phyloP scores from a whole-genome alignment of 2,797 vertebrate species.

The Pipistrellus kuhlii region DNA sequence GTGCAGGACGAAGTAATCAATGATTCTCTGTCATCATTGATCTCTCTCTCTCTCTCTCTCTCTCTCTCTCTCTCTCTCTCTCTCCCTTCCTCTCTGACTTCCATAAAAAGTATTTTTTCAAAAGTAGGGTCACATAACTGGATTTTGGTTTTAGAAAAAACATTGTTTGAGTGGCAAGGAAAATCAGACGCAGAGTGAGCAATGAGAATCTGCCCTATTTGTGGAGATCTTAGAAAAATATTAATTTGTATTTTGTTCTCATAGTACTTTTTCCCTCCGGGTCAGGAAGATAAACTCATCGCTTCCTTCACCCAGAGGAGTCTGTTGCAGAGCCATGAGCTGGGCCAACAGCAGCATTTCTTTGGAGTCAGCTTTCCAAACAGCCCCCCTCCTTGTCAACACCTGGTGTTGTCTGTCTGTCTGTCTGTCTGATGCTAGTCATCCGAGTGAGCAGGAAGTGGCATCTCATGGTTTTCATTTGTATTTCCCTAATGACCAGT shows the following conservation, averaged over 20 bases:
- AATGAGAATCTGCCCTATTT: not conserved
- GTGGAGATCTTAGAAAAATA: slow-evolving; percentile 19
- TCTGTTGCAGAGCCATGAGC: not conserved
- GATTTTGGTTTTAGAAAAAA: slow-evolving; percentile 12
- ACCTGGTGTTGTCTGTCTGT: not conserved
- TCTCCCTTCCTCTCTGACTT: too few relatives aligned
- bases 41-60: too few relatives aligned
- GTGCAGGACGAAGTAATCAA: too few relatives aligned
- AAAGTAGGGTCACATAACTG: not conserved
- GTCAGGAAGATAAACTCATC: not conserved
- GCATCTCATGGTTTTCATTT: not conserved
- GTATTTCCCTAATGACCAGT: not conserved
- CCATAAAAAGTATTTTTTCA: not conserved
- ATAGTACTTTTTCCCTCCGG: not conserved
- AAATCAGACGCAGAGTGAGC: not conserved
- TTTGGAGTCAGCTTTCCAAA: not conserved
- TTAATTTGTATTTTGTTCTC: not conserved
- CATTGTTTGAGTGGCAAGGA: not conserved
- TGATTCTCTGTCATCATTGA: too few relatives aligned
- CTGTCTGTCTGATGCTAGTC: not conserved
- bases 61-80: too few relatives aligned
- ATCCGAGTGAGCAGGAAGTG: not conserved
- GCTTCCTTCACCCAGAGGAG: not conserved
- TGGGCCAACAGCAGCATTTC: not conserved
- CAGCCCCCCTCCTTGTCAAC: not conserved